Percentiles rank a stretch among this genome's conserved stretches.
Evolutionary conservation across 2,113 vertebrate species (phyloP).

Genomic region (Daboia siamensis): DNA sequence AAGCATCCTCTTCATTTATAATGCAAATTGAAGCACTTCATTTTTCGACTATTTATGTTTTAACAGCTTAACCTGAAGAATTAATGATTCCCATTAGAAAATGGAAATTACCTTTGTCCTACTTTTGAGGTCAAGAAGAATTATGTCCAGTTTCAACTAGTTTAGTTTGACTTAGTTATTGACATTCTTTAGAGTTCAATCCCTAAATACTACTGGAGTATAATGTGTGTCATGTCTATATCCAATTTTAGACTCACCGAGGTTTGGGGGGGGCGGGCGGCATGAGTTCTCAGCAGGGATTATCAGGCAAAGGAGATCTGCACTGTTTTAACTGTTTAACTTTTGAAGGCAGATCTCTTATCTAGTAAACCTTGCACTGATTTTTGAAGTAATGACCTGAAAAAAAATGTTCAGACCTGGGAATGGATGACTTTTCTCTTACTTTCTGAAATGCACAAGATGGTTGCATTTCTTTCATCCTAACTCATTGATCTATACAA

Average conservation of each 20-base stretch:
- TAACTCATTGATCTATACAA: neutral
- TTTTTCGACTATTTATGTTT: neutral
- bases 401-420: neutral
- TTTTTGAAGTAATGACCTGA: neutral
- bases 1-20: constrained; percentile 4
- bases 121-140: neutral
- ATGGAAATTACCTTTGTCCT: neutral
- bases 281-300: neutral
- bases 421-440: neutral
- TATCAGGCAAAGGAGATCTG: neutral
- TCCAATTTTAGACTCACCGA: neutral
- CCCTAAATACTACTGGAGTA: neutral
- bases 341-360: neutral
- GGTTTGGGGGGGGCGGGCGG: neutral
- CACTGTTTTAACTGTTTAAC: neutral
- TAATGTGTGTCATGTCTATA: neutral
- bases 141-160: neutral
- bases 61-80: neutral
- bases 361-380: neutral
- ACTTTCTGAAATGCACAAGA: neutral
- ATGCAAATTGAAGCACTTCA: constrained; percentile 2
- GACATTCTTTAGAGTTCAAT: neutral
- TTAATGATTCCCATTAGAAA: neutral
- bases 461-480: neutral
- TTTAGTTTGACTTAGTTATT: neutral